Evolutionary conservation across 2,888 invertebrate genomes (phyloP), one percentile per base, ranked within the genome.

Genomic region (Hedya salicella): DNA sequence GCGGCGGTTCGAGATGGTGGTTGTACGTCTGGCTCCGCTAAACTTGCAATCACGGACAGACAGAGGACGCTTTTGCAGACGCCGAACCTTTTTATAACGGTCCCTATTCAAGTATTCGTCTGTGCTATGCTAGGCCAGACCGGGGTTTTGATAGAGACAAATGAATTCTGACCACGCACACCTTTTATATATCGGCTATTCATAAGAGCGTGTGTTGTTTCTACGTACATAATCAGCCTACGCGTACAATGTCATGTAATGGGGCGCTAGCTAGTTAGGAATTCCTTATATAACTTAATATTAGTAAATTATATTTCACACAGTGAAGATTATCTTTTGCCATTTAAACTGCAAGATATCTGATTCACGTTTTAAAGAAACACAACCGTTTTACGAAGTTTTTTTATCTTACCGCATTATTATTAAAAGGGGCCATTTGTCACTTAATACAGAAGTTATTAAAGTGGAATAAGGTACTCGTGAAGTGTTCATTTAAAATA

Each of bases 1-100:
- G 83, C 75, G 75, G 69, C 67, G 77, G 71, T 70, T 78, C 56
- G 67, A 74, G 76, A 79, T 76, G 77, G 70, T 71, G 42, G 21
- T 13, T 49, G 48, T 53, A 48, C 66, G 66, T 66, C 66, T 66
- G 66, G 48, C 40, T 65, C 19, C 40, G 53, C 30, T 40, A 21
- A 54, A 66, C 61, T 61, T 66, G 66, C 66, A 66, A 66, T 66
- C 60, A 54, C 42, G 49, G 32, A 54, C 59, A 60, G 59, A 32
- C 63, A 49, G 42, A 49, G 17, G 49, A 25, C 44, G 50, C 17
- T 14, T 50, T 42, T 49, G 56, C 17, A 56, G 40, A 44, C 40
- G 19, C 25, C 32, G 13, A 40, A 19, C 32, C 32, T 56, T 63
- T 59, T 40, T 54, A 49, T 65, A 64, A 52, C 57, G 16, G 16